phyloP scores from a whole-genome alignment of 2,797 vertebrate genomes.

The Antennarius maculatus region DNA sequence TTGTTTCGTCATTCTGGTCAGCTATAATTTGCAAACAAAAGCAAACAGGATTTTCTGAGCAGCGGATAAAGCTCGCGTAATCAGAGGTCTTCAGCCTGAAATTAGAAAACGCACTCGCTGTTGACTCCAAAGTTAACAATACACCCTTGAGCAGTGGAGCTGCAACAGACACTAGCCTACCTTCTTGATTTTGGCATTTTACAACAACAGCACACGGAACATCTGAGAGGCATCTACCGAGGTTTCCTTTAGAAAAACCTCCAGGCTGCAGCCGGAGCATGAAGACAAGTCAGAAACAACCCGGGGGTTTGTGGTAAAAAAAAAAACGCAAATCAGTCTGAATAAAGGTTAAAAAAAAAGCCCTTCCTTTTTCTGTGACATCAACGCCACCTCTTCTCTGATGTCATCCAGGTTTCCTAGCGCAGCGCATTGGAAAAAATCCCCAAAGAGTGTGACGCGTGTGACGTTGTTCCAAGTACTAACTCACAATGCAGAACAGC shows the following conservation, averaged over 20 bases:
- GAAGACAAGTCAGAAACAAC: constrained; percentile 18
- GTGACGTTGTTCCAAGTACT: constrained; percentile 52
- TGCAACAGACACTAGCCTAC: constrained; percentile 70
- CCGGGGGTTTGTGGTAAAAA: constrained; percentile 10
- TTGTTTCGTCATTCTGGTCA: constrained; percentile 7
- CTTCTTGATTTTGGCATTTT: constrained; percentile 79
- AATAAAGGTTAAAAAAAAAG: constrained; percentile 12
- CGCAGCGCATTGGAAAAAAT: constrained; percentile 30
- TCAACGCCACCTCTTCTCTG: constrained; percentile 24
- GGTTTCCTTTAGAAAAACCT: constrained; percentile 43
- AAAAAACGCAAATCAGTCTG: neutral
- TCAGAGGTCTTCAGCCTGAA: constrained; percentile 27
- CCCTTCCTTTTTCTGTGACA: neutral
- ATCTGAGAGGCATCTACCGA: constrained; percentile 82
- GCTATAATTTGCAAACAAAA: constrained; percentile 47
- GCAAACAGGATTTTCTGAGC: constrained; percentile 34
- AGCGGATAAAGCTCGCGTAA: constrained; percentile 26
- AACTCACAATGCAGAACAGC: constrained; percentile 54
- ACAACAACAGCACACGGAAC: constrained; percentile 79
- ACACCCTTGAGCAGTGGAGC: constrained; percentile 16
- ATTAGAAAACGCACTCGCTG: constrained; percentile 35
- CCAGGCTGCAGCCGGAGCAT: constrained; percentile 49
- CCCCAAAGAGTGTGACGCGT: constrained; percentile 26
- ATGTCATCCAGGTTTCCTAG: constrained; percentile 54
- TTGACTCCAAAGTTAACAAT: constrained; percentile 33